These are phyloP conservation scores for Danio tinwini DNA, from an alignment of 2,797 vertebrate species.

Conservation along the genomic window DNA sequence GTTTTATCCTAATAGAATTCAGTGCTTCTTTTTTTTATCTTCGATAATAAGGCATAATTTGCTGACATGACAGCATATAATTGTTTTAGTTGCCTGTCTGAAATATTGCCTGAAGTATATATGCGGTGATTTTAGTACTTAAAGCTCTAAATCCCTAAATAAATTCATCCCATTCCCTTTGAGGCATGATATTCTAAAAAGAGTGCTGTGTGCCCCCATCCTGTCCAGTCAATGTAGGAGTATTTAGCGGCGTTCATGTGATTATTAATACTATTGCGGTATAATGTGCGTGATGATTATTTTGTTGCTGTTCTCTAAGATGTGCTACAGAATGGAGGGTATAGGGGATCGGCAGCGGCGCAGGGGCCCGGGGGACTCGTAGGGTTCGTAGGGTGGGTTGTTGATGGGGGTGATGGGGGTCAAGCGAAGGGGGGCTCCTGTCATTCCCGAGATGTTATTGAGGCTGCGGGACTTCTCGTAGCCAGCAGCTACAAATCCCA, in stretches of 20 bases:
- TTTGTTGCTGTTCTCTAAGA: constrained; percentile 33
- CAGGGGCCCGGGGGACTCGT: constrained; percentile 84
- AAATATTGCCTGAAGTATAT: constrained; percentile 55
- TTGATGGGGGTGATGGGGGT: constrained; percentile 89
- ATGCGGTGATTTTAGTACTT: constrained; percentile 49
- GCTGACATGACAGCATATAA: constrained; percentile 49
- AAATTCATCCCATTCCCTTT: constrained; percentile 34
- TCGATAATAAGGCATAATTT: constrained; percentile 51
- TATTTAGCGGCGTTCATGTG: constrained; percentile 52
- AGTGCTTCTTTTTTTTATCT: constrained; percentile 48
- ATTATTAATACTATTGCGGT: constrained; percentile 52
- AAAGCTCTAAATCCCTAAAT: constrained; percentile 44
- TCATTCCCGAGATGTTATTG: constrained; percentile 93
- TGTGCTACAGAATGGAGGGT: constrained; percentile 89
- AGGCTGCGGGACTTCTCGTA: constrained; percentile 95
- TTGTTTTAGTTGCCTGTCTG: constrained; percentile 57
- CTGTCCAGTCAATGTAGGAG: constrained; percentile 33
- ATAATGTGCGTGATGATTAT: constrained; percentile 32
- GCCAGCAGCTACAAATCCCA: constrained; percentile 76
- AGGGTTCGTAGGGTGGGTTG: constrained; percentile 85
- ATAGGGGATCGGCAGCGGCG: constrained; percentile 87
- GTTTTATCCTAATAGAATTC: constrained; percentile 36
- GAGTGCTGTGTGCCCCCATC: constrained; percentile 20
- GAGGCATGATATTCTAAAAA: constrained; percentile 42
- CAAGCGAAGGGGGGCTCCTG: constrained; percentile 84